These are phyloP conservation scores for Prenolepis imparis DNA, from an alignment of 2,888 invertebrate genomes.

Conservation along the genomic window DNA sequence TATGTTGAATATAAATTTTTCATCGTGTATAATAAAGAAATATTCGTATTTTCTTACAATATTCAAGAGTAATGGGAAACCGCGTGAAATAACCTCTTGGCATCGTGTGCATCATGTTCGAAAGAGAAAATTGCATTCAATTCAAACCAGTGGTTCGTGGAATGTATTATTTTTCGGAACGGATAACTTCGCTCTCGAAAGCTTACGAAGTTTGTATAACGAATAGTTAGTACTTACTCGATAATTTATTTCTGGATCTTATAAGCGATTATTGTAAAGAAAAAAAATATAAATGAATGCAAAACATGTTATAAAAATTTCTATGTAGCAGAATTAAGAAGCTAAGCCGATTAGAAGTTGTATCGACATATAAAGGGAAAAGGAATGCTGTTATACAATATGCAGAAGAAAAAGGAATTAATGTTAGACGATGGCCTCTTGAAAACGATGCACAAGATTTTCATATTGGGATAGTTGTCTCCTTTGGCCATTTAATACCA, in stretches of 20 bases:
- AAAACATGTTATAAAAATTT: constrained; percentile 35
- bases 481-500: constrained; percentile 97
- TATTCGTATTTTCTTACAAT: not conserved
- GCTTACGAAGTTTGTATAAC: constrained; percentile 90
- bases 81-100: constrained; percentile 27
- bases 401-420: constrained; percentile 89
- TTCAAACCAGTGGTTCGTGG: constrained; percentile 84
- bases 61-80: constrained; percentile 9
- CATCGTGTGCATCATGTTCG: constrained; percentile 4
- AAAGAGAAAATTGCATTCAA: constrained; percentile 12
- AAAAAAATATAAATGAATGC: not conserved
- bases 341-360: constrained; percentile 89
- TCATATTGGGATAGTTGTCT: constrained; percentile 96
- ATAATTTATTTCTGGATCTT: not conserved
- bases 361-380: constrained; percentile 89
- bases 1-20: constrained; percentile 15
- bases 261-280: not conserved
- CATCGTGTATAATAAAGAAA: constrained; percentile 10
- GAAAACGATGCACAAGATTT: constrained; percentile 87
- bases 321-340: constrained; percentile 87
- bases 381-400: constrained; percentile 90
- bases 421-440: constrained; percentile 90
- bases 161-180: constrained; percentile 95
- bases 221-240: constrained; percentile 88
- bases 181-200: constrained; percentile 93